Evolutionary conservation across 64 coral and sea anemone species (phyloP).

Genomic region (Montipora cactus): DNA sequence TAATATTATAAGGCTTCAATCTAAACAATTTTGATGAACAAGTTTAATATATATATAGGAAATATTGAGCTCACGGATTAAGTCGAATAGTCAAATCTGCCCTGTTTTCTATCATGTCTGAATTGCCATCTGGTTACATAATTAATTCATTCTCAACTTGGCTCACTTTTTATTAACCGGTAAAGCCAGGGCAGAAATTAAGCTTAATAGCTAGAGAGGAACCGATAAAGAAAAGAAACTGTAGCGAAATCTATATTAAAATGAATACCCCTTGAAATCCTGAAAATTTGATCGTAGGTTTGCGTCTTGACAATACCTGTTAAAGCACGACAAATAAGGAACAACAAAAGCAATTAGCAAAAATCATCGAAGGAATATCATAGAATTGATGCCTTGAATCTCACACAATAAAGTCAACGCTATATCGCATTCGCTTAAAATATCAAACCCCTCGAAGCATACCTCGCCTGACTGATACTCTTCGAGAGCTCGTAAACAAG

Average conservation of each 20-base stretch:
- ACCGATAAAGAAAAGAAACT: too few relatives aligned
- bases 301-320: constrained; percentile 62
- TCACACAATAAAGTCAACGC: neutral
- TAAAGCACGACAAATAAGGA: constrained; percentile 41
- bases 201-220: neutral
- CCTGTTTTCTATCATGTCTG: constrained; percentile 14
- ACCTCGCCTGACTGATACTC: constrained; percentile 80
- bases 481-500: constrained; percentile 86
- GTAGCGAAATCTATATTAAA: too few relatives aligned
- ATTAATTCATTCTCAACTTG: constrained; percentile 53
- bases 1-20: neutral
- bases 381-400: constrained; percentile 51
- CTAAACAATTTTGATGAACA: neutral
- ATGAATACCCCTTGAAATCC: constrained; percentile 82
- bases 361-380: constrained; percentile 22
- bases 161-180: constrained; percentile 29
- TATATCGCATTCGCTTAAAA: constrained; percentile 20
- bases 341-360: constrained; percentile 28
- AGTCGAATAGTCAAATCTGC: neutral
- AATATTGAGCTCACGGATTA: neutral
- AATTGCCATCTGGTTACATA: constrained; percentile 49
- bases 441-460: constrained; percentile 28
- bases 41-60: neutral
- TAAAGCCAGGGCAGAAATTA: constrained; percentile 4
- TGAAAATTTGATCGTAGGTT: constrained; percentile 76